Percentiles rank a stretch among this genome's conserved stretches.
These are phyloP conservation scores for Cettia cetti DNA, from an alignment of 2,113 vertebrate genomes.

Conservation along the genomic window DNA sequence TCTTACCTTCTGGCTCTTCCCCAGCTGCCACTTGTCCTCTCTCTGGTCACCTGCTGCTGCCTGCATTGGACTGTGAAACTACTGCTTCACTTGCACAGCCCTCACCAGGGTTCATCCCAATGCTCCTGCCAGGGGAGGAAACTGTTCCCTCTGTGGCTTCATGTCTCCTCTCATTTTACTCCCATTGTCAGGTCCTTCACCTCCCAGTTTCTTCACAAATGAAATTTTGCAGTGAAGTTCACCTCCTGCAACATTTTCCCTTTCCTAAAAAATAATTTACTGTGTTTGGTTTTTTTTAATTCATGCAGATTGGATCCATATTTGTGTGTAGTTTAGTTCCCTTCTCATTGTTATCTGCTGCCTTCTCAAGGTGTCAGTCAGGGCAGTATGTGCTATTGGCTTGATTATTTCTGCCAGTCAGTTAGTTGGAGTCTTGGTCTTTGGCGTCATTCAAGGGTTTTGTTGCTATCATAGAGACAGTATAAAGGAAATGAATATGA, in stretches of 20 bases:
- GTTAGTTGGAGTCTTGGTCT: background rate
- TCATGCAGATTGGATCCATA: background rate
- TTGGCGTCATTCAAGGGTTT: background rate
- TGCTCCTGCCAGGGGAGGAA: background rate
- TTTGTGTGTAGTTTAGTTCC: background rate
- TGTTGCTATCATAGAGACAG: background rate
- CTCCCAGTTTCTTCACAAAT: background rate
- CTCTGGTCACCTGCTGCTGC: background rate
- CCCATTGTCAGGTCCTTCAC: background rate
- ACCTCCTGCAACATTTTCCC: background rate
- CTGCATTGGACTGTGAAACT: accelerated
- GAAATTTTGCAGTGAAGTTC: background rate
- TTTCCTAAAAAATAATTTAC: background rate
- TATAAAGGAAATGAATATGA: background rate
- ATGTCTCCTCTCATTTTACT: background rate
- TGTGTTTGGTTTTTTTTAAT: accelerated
- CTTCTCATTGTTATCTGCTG: background rate
- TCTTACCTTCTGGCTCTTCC: background rate
- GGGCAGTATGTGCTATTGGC: background rate
- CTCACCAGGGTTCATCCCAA: background rate
- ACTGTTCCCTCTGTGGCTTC: background rate
- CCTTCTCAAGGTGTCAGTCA: background rate
- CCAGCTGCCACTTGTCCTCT: background rate
- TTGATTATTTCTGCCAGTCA: background rate
- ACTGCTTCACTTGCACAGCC: accelerated